Evolutionary conservation across 2,113 vertebrate species (phyloP), one percentile per base, ranked within the genome.

Genomic region (Phaethornis superciliosus): DNA sequence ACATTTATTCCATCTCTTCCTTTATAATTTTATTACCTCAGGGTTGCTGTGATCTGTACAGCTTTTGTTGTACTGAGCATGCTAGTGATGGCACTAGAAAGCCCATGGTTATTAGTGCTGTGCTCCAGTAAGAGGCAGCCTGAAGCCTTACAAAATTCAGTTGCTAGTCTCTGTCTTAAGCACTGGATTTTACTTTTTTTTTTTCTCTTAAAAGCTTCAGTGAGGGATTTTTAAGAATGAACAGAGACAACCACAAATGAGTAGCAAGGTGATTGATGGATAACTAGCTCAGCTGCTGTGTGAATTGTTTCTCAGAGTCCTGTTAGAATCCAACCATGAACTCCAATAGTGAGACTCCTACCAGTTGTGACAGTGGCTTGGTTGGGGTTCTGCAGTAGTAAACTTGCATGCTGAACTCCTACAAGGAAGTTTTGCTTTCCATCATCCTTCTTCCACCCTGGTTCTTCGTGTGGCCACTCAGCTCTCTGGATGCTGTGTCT

Each of bases 71-170:
- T 89, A 58, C 58, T 69, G 49, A 88, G 62, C 4, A 16, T 75
- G 81, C 70, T 2, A 5, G 75, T 1, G 12, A 58, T 79, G 87
- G 94, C 88, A 80, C 63, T 72, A 51, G 85, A 23, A 79, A 80
- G 78, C 79, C 71, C 2, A 0, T 71, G 89, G 78, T 72, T 84
- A 9, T 20, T 71, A 76, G 88, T 75, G 69, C 74, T 90, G 56
- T 63, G 55, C 51, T 91, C 74, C 85, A 75, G 47, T 10, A 37
- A 79, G 75, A 93, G 72, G 64, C 70, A 95, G 70, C 95, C 90
- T 42, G 75, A 95, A 87, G 94, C 93, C 81, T 96, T 94, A 93
- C 55, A 56, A 68, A 90, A 94, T 92, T 91, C 95, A 94, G 92
- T 90, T 90, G 93, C 86, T 83, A 32, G 52, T 81, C 71, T 87